Base-by-base conservation (phyloP, 2,888 invertebrate genomes). In the Caradrina clavipalpis region DNA sequence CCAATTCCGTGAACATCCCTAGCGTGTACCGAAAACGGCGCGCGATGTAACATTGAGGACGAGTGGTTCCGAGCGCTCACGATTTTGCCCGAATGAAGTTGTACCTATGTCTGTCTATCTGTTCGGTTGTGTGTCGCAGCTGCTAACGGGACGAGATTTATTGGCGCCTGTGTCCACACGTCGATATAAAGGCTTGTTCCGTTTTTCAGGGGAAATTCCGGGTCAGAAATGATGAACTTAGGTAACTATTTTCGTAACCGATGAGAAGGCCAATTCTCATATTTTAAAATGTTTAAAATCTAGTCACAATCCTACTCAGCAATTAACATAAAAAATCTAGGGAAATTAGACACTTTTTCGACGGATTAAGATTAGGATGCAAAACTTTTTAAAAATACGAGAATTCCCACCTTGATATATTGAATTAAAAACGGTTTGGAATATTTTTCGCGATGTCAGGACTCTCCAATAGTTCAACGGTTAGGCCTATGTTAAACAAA, bases 31-130 rank as follows among this genome's bases (percentile, higher is more conserved):
- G 60, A 84, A 84, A 84, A 82, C 79, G 65, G 80, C 78, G 83
- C 73, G 79, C 83, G 79, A 83, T 83, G 81, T 83, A 42, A 81
- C 76, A 78, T 86, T 80, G 81, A 66, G 82, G 69, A 77, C 82
- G 82, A 86, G 86, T 87, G 86, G 86, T 88, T 90, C 89, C 89
- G 90, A 89, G 75, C 77, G 86, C 85, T 88, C 91, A 91, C 92
- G 92, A 91, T 80, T 87, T 76, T 82, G 70, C 76, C 83, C 88
- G 88, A 87, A 92, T 93, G 90, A 91, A 93, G 93, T 90, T 90
- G 93, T 92, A 82, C 82, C 77, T 76, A 82, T 85, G 88, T 84
- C 77, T 80, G 79, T 79, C 78, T 82, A 73, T 78, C 80, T 83
- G 86, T 84, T 79, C 83, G 68, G 58, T 79, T 78, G 79, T 85